phyloP scores from a whole-genome alignment of 2,797 vertebrate species.

The Parotocinclus haroldoi region DNA sequence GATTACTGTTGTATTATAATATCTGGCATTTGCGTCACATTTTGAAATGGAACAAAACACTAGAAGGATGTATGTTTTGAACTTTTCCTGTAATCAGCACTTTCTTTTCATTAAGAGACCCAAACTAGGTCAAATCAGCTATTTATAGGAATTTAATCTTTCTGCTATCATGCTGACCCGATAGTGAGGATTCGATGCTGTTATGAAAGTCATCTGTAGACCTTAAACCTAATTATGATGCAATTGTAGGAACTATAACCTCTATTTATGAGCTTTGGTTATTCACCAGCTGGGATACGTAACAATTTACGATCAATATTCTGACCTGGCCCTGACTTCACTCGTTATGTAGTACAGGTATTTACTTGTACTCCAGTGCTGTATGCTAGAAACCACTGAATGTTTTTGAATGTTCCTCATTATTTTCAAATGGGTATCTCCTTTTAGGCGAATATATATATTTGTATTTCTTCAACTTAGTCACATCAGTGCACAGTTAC shows the following conservation, averaged over 20 bases:
- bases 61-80: not conserved
- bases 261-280: constrained; percentile 1
- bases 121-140: constrained; percentile 4
- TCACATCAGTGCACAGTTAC: no score
- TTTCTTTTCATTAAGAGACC: not conserved
- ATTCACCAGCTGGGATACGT: not conserved
- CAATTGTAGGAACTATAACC: not conserved
- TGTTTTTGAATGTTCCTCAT: no score
- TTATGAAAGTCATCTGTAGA: constrained; percentile 35
- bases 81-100: not conserved
- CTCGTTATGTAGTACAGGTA: not conserved
- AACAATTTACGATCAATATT: not conserved
- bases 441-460: no score
- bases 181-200: constrained; percentile 19
- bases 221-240: constrained; percentile 20
- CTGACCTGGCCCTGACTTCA: constrained; percentile 3
- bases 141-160: constrained; percentile 12
- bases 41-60: no score
- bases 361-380: no score
- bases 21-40: no score
- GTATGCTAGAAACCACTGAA: no score
- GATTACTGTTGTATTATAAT: no score
- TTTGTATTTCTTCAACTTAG: no score
- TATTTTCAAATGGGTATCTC: no score
- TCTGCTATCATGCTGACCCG: constrained; percentile 29